Base-by-base conservation (phyloP, 1,140 invertebrate species). In the Triops longicaudatus region DNA sequence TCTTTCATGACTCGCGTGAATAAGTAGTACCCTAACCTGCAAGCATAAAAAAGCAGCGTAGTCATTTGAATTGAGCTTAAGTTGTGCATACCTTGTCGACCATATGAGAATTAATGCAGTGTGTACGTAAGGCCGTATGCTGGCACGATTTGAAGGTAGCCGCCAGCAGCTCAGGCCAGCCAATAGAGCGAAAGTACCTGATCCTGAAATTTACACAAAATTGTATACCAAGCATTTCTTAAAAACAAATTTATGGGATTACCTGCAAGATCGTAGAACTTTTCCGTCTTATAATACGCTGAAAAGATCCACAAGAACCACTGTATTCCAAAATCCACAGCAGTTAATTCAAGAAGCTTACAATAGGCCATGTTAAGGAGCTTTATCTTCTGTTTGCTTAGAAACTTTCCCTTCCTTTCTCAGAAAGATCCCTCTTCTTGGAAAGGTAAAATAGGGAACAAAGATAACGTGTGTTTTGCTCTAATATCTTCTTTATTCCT, bases 181-280 rank as follows among this genome's bases (percentile, higher is more conserved):
- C 27, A 85, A 63, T 28, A 81, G 63, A 17, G 83, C 79, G 79
- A 82, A 84, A 9, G 84, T 85, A 7, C 79, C 41, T 9, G 83
- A 84, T 28, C 81, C 82, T 81, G 43, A 28, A 78, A 79, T 44
- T 2, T 41, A 77, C 7, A 37, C 28, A 26, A 42, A 14, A 6
- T 12, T 41, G 37, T 73, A 42, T 74, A 10, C 26, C n/a, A n/a
- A n/a, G 63, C 72, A 72, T 75, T 27, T 78, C 26, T 50, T 17
- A 42, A 28, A 27, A 74, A 17, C 11, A 44, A 71, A 41, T 50
- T 26, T 6, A 44, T 75, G 10, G 71, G 31, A 17, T 50, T 80
- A 85, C 85, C 85, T 79, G 84, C 82, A 63, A 86, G 77, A 79
- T 85, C 85, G 78, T 85, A 86, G 77, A 85, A 85, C 76, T 85